Percentiles rank a stretch among this genome's conserved stretches.
phyloP scores from a whole-genome alignment of 2,113 vertebrate species.

The Rostratula benghalensis region DNA sequence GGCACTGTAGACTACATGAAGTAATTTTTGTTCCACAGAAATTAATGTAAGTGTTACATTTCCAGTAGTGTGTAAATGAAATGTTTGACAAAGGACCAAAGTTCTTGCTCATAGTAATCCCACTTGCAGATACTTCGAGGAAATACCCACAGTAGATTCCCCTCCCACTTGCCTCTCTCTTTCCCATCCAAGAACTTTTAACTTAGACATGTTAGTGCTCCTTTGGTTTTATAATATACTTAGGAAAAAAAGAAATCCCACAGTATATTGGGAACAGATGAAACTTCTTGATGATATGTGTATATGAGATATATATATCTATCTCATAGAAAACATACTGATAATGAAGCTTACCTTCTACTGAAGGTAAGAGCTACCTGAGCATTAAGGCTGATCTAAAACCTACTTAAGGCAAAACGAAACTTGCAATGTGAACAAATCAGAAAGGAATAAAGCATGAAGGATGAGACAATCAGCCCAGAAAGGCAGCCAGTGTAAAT shows the following conservation, averaged over 20 bases:
- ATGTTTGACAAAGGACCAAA: conserved; percentile 20
- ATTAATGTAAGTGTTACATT: background rate
- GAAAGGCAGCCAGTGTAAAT: background rate
- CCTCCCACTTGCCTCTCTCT: background rate
- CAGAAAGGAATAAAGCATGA: background rate
- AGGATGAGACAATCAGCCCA: background rate
- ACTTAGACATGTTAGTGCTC: conserved; percentile 27
- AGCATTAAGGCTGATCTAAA: conserved; percentile 15
- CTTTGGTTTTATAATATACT: background rate
- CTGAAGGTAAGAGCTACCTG: background rate
- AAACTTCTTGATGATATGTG: background rate
- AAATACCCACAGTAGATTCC: background rate
- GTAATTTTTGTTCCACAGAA: background rate
- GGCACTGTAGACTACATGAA: background rate
- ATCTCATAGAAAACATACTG: background rate
- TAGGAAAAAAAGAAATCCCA: conserved; percentile 18
- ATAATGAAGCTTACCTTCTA: background rate
- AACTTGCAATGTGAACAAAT: background rate
- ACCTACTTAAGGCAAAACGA: background rate
- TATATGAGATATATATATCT: too few relatives aligned
- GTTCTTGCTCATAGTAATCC: background rate
- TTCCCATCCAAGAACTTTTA: conserved; percentile 23
- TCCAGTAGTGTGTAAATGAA: conserved; percentile 8
- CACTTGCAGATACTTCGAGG: background rate
- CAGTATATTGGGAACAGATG: background rate